These are phyloP conservation scores for Aythya baeri DNA, from an alignment of 2,113 vertebrate species.

Conservation along the genomic window DNA sequence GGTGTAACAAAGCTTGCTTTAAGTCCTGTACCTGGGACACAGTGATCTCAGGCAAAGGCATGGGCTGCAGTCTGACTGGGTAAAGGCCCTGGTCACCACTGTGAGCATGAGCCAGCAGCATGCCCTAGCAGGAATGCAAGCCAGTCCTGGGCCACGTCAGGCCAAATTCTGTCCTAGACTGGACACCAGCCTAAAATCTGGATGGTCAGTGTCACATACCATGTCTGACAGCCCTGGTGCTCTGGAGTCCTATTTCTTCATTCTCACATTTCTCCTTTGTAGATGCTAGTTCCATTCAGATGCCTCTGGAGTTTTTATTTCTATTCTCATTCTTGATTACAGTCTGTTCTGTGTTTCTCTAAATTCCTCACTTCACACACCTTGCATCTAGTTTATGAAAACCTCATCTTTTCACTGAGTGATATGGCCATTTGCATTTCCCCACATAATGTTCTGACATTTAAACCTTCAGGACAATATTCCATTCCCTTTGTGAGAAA, in stretches of 20 bases:
- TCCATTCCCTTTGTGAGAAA: background rate
- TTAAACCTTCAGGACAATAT: slow-evolving; percentile 14
- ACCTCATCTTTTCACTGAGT: background rate
- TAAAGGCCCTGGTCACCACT: background rate
- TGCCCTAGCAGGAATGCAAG: background rate
- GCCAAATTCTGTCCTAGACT: background rate
- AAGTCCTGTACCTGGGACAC: background rate
- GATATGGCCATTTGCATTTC: background rate
- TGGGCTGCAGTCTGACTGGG: background rate
- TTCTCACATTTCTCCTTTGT: background rate
- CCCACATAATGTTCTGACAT: background rate
- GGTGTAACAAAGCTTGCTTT: background rate
- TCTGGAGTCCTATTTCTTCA: background rate
- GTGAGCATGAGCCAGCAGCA: rapidly evolving
- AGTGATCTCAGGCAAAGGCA: background rate
- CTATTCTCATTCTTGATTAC: background rate
- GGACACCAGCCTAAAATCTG: background rate
- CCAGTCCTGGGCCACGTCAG: background rate
- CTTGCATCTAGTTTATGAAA: background rate
- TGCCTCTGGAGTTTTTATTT: background rate
- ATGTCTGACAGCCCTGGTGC: background rate
- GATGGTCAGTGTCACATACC: background rate
- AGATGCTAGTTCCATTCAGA: background rate
- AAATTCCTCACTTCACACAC: background rate
- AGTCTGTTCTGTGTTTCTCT: background rate